phyloP scores from a whole-genome alignment of 2,797 vertebrate species.

The Buceros bicornis region DNA sequence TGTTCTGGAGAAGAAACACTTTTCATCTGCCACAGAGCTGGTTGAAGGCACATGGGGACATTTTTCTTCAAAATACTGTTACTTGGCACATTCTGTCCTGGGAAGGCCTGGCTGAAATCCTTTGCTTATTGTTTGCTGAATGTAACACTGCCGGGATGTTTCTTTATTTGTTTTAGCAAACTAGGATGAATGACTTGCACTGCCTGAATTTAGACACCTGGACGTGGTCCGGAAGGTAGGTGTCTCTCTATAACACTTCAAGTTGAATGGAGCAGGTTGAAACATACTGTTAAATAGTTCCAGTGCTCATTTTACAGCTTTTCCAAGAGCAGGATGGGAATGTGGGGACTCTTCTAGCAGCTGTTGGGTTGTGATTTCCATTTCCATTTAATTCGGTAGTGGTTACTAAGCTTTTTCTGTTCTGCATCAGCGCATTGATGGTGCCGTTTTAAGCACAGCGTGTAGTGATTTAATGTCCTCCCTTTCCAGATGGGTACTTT shows the following conservation, averaged over 20 bases:
- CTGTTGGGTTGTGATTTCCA: slow-evolving; percentile 3
- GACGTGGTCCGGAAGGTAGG: slow-evolving; percentile 95
- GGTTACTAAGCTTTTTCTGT: not conserved
- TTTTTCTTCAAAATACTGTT: not conserved
- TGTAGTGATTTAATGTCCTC: not conserved
- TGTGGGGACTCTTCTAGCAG: not conserved
- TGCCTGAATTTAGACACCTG: slow-evolving; percentile 91
- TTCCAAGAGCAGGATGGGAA: not conserved
- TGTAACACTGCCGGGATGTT: slow-evolving; percentile 26
- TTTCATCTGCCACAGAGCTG: not conserved
- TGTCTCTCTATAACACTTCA: not conserved
- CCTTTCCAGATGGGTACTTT: not conserved
- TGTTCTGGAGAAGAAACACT: not conserved
- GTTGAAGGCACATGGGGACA: not conserved
- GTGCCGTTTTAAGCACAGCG: not conserved
- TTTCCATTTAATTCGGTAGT: not conserved
- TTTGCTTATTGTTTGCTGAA: not conserved
- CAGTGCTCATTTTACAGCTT: slow-evolving; percentile 1
- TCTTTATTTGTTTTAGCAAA: slow-evolving; percentile 86
- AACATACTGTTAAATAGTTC: not conserved
- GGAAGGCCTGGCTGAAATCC: not conserved
- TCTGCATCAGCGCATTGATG: not conserved
- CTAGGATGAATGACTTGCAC: slow-evolving; percentile 91
- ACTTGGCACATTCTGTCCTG: not conserved
- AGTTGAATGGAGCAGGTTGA: not conserved